Base-by-base conservation (phyloP, 2,113 vertebrate genomes). In the Stercorarius parasiticus region DNA sequence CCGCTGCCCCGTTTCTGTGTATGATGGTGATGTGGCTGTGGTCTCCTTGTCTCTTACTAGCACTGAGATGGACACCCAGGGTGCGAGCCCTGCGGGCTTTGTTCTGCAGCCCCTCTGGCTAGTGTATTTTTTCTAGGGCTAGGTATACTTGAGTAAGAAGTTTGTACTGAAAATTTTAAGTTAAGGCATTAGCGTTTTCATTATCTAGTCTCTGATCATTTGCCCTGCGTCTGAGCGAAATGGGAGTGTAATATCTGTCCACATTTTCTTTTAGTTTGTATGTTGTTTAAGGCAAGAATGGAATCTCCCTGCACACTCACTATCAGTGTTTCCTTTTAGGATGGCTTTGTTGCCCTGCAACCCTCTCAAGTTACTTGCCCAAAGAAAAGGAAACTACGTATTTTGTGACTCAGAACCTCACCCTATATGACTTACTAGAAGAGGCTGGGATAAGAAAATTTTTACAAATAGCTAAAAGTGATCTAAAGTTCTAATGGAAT, bases 391-490 rank as follows among this genome's bases (percentile, higher is more conserved):
- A 91, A 87, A 40, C 2, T 2, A 30, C 13, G 1, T 50, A 43
- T 91, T 91, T 71, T 87, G 45, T 94, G 56, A 67, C 91, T 76
- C 56, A 82, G 72, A 84, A 67, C 42, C 17, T 86, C 43, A 53
- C 42, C 34, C n/a, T 32, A 3, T 58, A 21, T 32, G 58, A 56
- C 67, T 92, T 92, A 30, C 2, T 74, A 22, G 18, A 76, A 27
- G 38, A 86, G 30, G 10, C n/a, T 84, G 42, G 27, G 38, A 86
- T 65, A 74, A 91, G 23, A 52, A 52, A 32, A 50, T 32, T 50
- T 66, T 74, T 78, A 20, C 38, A 69, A 71, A 67, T 76, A 45
- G 25, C 62, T 95, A 29, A 71, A 92, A 82, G 56, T 47, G 20
- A 43, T 89, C 13, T 55, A 7, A 43, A 74, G 6, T 74, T 42